Evolutionary conservation across 1,140 invertebrate species (phyloP), one percentile per base, ranked within the genome.

Genomic region (Pantala flavescens): DNA sequence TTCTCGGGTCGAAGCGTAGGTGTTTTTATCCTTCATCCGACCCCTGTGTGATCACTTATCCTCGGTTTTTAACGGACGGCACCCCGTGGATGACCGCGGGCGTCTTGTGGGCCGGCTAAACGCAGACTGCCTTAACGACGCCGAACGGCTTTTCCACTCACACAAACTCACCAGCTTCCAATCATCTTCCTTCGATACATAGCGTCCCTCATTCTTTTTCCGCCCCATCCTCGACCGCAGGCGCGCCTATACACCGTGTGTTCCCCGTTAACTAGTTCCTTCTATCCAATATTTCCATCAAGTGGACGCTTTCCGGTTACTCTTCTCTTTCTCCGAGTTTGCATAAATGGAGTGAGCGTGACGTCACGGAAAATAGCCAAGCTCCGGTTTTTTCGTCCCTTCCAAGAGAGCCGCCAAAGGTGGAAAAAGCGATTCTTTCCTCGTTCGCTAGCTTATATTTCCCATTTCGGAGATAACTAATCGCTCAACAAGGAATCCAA

Each of bases 231-330:
- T 63, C 49, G 49, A 19, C 49, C 49, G 16, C 16, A 16, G 49
- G 49, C 49, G 16, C 14, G 49, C n/a, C 49, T 63, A 63, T 63
- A 7, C 49, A 63, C 16, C n/a, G 49, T 63, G 49, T 21, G 49
- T 63, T 63, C 49, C 49, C 49, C 49, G 49, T 63, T 63, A 63
- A 63, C 49, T 63, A 63, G 49, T 63, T 63, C 49, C 49, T 63
- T 12, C 49, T 21, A 63, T 63, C 49, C 49, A 21, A 63, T 63
- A 63, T 63, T 63, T 63, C 49, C 49, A 63, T 63, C 49, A 63
- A 7, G 16, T 21, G 49, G 49, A 63, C 49, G 49, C 49, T 19
- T 19, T 21, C n/a, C 49, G 49, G 14, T 21, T 63, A 21, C 49
- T 12, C n/a, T 21, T 63, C 12, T 63, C 49, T 63, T 21, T 14